phyloP scores from a whole-genome alignment of 1,140 invertebrate species.

The Penaeus indicus region DNA sequence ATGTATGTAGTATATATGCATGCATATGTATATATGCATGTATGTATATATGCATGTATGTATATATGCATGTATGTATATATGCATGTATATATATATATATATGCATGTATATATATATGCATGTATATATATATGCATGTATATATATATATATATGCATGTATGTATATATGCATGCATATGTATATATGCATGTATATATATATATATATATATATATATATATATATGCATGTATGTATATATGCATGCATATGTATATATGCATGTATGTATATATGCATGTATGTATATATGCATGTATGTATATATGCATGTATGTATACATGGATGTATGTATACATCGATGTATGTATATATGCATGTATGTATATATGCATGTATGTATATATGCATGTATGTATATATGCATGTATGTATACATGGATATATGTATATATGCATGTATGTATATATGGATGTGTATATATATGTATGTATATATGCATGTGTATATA shows the following conservation, averaged over 20 bases:
- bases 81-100: conserved; percentile 13
- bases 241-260: conserved; percentile 11
- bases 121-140: conserved; percentile 12
- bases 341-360: neutral
- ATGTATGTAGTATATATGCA: no score
- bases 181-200: conserved; percentile 3
- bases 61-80: conserved; percentile 12
- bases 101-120: conserved; percentile 12
- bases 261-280: conserved; percentile 12
- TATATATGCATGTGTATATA: conserved; percentile 12
- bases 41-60: conserved; percentile 12
- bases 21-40: conserved; percentile 3
- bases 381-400: no score
- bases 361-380: no score
- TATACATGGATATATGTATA: no score
- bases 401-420: no score
- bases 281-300: conserved; percentile 11
- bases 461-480: conserved; percentile 4
- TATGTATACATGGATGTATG: conserved; percentile 4
- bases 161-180: conserved; percentile 11
- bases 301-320: conserved; percentile 11
- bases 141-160: conserved; percentile 12
- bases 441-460: conserved; percentile 11
- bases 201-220: conserved; percentile 14
- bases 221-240: neutral